Base-by-base conservation (phyloP, 2,797 vertebrate genomes). In the Acrocephalus scirpaceus region DNA sequence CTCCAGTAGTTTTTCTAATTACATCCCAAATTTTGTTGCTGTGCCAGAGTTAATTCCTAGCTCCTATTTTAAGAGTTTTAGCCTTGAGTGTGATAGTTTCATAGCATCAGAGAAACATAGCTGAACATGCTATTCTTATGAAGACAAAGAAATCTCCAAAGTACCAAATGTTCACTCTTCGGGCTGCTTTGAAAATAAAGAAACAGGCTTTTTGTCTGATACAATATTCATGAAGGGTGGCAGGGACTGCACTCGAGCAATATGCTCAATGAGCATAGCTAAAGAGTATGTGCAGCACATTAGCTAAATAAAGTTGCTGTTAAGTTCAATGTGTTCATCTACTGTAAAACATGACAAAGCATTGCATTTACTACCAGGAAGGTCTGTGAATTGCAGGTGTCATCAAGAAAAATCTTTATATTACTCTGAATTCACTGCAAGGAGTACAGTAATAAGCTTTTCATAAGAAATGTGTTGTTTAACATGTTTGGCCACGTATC, bases 251-350 rank as follows among this genome's bases (percentile, higher is more conserved):
- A 30, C 16, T 22, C 26, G n/a, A 86, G 38, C 6, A 22, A 62
- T 42, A 44, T 0, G 2, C 26, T 58, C 57, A 42, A 2, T 6
- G 1, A 69, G 32, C 23, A 40, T 1, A 53, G 53, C 53, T 81
- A 9, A 67, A 71, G 34, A 60, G 23, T 45, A 74, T 26, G 44
- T 64, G 50, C 54, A 54, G 23, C 38, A 50, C 32, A 50, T 65
- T 81, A 69, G 25, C 25, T 84, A 81, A 81, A 75, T 32, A 38
- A 84, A 88, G 58, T 10, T 75, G 16, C 30, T 47, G 19, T 57
- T 62, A 66, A 89, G 26, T 60, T 77, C 69, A 76, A 3, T 8
- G 22, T 34, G 22, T 19, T 88, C 34, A 48, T 42, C 40, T 74
- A 48, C 57, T 56, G 20, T 60, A 79, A 76, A 73, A 73, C 36